A percentile compares a stretch with the other conserved stretches of the same genome.
These are phyloP conservation scores for Denticeps clupeoides DNA, from an alignment of 2,797 vertebrate species.

Conservation along the genomic window DNA sequence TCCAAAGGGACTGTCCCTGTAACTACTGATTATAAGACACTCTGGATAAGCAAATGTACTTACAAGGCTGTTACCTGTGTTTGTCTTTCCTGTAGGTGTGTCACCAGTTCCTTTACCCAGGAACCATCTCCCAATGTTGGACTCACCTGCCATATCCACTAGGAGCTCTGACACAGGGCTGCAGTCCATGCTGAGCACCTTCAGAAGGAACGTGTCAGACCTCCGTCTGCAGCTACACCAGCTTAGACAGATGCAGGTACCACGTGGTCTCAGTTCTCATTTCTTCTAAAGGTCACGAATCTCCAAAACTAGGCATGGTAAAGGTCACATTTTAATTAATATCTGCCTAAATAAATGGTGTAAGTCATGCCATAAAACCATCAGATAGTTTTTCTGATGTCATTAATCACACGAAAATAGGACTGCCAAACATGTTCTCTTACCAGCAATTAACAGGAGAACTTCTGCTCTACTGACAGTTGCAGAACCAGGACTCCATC, in stretches of 20 bases:
- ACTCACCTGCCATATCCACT: slow-evolving; percentile 21
- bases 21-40: too few species aligned
- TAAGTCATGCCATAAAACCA: too few species aligned
- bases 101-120: slow-evolving; percentile 40
- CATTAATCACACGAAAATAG: too few species aligned
- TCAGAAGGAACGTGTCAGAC: slow-evolving; percentile 62
- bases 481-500: slow-evolving; percentile 77
- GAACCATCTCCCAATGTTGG: slow-evolving; percentile 23
- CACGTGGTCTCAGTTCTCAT: not conserved
- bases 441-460: not conserved
- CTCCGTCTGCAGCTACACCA: slow-evolving; percentile 77
- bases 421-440: too few species aligned
- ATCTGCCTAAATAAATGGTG: too few species aligned
- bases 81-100: slow-evolving; percentile 40
- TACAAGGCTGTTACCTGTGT: not conserved
- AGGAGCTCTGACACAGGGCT: slow-evolving; percentile 33
- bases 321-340: too few species aligned
- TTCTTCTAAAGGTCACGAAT: not conserved
- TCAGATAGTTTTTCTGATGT: too few species aligned
- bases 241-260: slow-evolving; percentile 77
- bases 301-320: too few species aligned
- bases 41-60: too few species aligned
- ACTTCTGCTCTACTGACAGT: slow-evolving; percentile 44
- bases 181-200: slow-evolving; percentile 56
- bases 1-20: too few species aligned